These are phyloP conservation scores for Hypotaenidia okinawae DNA, from an alignment of 2,797 vertebrate genomes.

Conservation along the genomic window DNA sequence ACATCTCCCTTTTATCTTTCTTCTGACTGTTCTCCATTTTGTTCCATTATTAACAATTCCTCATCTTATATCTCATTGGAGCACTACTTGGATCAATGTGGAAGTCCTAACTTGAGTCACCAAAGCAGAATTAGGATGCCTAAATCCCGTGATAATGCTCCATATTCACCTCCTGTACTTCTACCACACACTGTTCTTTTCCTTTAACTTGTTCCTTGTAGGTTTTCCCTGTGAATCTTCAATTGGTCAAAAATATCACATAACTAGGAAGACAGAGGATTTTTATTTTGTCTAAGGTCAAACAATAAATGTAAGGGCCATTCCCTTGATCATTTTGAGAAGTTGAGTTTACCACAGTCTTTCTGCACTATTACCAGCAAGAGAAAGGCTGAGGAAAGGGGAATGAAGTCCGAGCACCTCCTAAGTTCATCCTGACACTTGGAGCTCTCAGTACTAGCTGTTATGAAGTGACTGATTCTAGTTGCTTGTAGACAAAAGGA, in stretches of 20 bases:
- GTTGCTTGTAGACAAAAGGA: neutral
- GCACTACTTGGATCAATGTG: neutral
- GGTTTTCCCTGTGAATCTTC: neutral
- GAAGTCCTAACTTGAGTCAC: neutral
- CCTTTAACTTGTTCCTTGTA: neutral
- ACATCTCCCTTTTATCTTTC: neutral
- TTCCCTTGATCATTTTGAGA: neutral
- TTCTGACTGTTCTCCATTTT: neutral
- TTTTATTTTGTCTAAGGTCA: constrained; percentile 16
- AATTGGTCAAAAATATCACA: neutral
- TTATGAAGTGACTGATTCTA: neutral
- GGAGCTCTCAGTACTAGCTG: neutral
- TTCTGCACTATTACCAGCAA: neutral
- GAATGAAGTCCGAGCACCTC: neutral
- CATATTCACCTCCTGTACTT: neutral
- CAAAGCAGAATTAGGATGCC: neutral
- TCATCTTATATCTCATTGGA: neutral
- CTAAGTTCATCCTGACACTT: neutral
- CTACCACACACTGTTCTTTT: neutral
- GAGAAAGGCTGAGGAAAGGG: neutral
- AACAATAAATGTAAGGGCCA: neutral
- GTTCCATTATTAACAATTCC: neutral
- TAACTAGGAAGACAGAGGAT: neutral
- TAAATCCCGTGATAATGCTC: neutral
- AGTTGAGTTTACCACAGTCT: neutral